Conservation (phyloP, 2,888 invertebrate species). For the Automeris io region DNA sequence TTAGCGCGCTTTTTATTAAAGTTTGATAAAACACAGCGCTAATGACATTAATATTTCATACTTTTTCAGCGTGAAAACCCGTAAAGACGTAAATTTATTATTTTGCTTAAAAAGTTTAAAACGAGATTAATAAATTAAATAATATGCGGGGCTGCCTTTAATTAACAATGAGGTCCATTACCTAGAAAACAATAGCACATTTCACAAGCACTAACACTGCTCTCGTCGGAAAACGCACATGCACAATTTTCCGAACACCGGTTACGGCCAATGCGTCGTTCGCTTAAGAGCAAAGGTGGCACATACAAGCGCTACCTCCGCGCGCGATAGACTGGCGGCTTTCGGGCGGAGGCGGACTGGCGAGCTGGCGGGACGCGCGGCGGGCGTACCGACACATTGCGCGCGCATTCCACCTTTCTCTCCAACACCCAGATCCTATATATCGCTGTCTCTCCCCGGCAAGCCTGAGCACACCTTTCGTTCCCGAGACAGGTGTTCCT, state of each 20-base stretch:
- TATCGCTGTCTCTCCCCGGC: constrained; percentile 48
- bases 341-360: constrained; percentile 43
- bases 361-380: constrained; percentile 71
- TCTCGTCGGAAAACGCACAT: constrained; percentile 75
- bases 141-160: constrained; percentile 42
- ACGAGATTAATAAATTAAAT: neutral
- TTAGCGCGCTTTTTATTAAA: constrained; percentile 21
- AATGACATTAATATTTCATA: no score
- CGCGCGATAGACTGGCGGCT: constrained; percentile 71
- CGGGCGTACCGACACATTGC: constrained; percentile 67
- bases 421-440: constrained; percentile 36
- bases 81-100: constrained; percentile 20
- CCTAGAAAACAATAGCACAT: constrained; percentile 77
- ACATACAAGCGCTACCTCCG: constrained; percentile 65
- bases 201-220: constrained; percentile 74
- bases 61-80: constrained; percentile 27
- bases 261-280: constrained; percentile 74
- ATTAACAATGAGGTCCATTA: constrained; percentile 56
- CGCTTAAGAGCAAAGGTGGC: constrained; percentile 67
- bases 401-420: constrained; percentile 62
- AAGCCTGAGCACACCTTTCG: constrained; percentile 71
- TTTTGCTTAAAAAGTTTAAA: neutral
- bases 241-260: constrained; percentile 76
- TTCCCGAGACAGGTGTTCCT: constrained; percentile 75
- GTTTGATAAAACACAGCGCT: constrained; percentile 5